Conservation (phyloP, 92 coral and sea anemone species). For the Pocillopora grandis region DNA sequence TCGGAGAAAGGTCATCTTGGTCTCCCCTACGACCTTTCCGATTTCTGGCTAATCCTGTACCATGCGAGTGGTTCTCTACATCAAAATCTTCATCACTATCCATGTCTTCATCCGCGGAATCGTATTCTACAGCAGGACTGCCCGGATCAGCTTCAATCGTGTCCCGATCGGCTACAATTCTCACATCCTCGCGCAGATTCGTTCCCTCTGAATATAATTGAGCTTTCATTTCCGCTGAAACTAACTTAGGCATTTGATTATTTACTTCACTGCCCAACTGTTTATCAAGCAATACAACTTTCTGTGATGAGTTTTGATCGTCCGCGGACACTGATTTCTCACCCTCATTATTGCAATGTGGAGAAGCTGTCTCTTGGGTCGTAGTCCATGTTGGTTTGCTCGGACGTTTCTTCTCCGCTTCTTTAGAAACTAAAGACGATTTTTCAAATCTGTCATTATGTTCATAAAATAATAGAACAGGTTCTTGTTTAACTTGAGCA, state of each 20-base stretch:
- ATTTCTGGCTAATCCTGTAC: slow-evolving; percentile 61
- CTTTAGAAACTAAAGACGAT: not conserved
- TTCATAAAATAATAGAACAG: slow-evolving; percentile 8
- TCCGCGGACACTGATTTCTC: slow-evolving; percentile 16
- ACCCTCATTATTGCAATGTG: not conserved
- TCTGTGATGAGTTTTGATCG: slow-evolving; percentile 17
- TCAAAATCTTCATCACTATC: slow-evolving; percentile 91
- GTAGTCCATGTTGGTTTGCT: slow-evolving; percentile 44
- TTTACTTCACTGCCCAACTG: slow-evolving; percentile 52
- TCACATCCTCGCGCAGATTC: not conserved
- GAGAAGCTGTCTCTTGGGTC: slow-evolving; percentile 33
- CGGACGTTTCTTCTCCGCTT: slow-evolving; percentile 24
- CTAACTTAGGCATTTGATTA: slow-evolving; percentile 57
- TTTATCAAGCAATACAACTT: slow-evolving; percentile 48
- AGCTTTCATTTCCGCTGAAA: slow-evolving; percentile 65
- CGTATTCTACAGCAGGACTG: slow-evolving; percentile 50
- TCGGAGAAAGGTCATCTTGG: slow-evolving; percentile 92
- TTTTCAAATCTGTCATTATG: slow-evolving; percentile 12
- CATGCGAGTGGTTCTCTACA: slow-evolving; percentile 68
- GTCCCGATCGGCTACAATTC: slow-evolving; percentile 19
- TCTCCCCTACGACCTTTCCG: slow-evolving; percentile 96
- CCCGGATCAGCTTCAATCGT: slow-evolving; percentile 21
- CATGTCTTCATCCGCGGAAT: slow-evolving; percentile 75
- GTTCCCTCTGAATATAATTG: slow-evolving; percentile 22
- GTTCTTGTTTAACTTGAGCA: slow-evolving; percentile 30